These are phyloP conservation scores for Harmothoe impar DNA, from an alignment of 2,888 invertebrate genomes.

Conservation along the genomic window DNA sequence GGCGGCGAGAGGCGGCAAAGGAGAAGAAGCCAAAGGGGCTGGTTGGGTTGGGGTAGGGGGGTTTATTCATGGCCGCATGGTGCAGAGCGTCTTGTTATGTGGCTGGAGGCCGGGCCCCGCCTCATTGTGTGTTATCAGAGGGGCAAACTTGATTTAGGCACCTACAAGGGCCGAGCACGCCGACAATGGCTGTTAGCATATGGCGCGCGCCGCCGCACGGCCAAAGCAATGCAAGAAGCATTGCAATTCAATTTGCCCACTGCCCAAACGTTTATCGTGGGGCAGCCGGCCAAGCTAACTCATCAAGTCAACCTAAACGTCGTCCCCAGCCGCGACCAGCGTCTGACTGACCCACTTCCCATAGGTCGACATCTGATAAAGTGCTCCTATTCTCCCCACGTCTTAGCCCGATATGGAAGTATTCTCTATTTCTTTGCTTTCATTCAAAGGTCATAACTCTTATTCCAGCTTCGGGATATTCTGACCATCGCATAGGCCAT, in stretches of 20 bases:
- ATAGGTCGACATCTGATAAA: not conserved
- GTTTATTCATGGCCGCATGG: not conserved
- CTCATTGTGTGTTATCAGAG: slow-evolving; percentile 35
- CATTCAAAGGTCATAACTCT: no score
- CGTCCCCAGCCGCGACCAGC: not conserved
- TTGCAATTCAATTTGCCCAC: slow-evolving; percentile 9
- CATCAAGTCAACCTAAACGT: slow-evolving; percentile 28
- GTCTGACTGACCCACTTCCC: slow-evolving; percentile 8
- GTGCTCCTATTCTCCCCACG: not conserved
- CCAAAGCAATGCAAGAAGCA: slow-evolving; percentile 5
- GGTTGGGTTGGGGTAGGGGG: not conserved
- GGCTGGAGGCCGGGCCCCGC: not conserved
- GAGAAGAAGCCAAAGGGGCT: not conserved
- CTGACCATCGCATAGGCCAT: no score
- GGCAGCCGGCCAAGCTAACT: slow-evolving; percentile 14
- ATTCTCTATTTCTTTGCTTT: no score
- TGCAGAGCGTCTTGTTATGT: not conserved
- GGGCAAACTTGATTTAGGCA: slow-evolving; percentile 38
- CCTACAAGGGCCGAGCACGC: not conserved
- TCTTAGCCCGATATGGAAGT: no score
- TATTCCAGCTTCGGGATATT: no score
- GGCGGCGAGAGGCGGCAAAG: slow-evolving; percentile 2
- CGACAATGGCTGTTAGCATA: slow-evolving; percentile 35
- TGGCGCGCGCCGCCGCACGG: not conserved
- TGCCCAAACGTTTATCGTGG: slow-evolving; percentile 14